Evolutionary conservation across 1,140 invertebrate species (phyloP), one percentile per base, ranked within the genome.

Genomic region (Tachypleus tridentatus): DNA sequence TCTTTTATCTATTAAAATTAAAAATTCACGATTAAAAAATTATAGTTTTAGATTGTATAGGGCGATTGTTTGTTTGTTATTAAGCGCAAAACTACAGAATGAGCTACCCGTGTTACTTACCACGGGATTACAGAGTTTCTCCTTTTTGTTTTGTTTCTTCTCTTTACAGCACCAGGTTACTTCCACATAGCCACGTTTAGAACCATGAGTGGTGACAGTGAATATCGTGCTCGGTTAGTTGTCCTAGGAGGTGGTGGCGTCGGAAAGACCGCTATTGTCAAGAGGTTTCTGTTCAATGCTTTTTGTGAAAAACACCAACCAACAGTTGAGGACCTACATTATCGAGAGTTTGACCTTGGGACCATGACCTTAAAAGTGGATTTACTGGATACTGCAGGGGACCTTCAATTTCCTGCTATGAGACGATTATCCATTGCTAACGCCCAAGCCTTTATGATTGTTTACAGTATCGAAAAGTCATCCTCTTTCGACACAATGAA

Each of bases 391-490:
- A 95, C 91, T 4, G 88, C 89, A 7, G 86, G 90, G 51, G 87
- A 91, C 74, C 83, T 88, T 74, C 88, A 92, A 75, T 93, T 92
- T 76, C 90, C 90, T n/a, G 89, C 89, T 49, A 92, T 92, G 89
- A 65, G 77, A 65, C 80, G 89, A 59, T 78, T 95, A 49, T 91
- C 87, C 70, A 92, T 95, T 71, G 87, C 91, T 3, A 93, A 88
- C 4, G 91, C 90, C 4, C 86, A 91, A 75, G 92, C 90, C 6
- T 95, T 95, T 74, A 82, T 94, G 54, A 80, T 95, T 11, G 91
- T 94, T 7, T 95, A 93, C 75, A 70, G 67, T 9, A 84, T 89
- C 11, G 89, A 88, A 11, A 86, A 85, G 57, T 77, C 80, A 64
- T 78, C 83, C 51, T 89, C 87, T 11, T 88, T 91, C 73, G 81